phyloP scores from a whole-genome alignment of 2,888 invertebrate species.

The Rhingia campestris region DNA sequence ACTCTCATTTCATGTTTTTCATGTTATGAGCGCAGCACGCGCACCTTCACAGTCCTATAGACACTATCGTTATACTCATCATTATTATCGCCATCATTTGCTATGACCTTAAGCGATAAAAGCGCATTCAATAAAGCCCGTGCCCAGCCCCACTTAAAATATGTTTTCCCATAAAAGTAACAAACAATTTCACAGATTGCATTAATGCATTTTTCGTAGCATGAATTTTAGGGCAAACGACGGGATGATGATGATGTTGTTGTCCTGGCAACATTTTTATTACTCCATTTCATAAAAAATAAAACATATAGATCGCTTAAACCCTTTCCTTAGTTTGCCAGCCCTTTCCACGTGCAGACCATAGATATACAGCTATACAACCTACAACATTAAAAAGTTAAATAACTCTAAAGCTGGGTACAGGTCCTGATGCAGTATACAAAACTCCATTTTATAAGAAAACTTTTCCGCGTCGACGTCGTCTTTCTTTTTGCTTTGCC shows the following conservation, averaged over 20 bases:
- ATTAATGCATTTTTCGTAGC: conserved; percentile 43
- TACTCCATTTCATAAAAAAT: not conserved
- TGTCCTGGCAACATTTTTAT: not conserved
- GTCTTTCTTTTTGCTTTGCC: conserved; percentile 9
- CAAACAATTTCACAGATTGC: conserved; percentile 47
- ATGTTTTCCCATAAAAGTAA: not conserved
- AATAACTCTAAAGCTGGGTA: conserved; percentile 55
- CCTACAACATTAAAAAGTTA: conserved; percentile 55
- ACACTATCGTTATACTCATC: not conserved
- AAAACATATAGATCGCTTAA: conserved; percentile 4
- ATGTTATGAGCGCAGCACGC: too few relatives aligned
- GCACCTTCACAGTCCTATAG: too few relatives aligned
- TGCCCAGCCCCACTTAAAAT: not conserved
- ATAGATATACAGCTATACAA: not conserved
- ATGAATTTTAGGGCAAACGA: conserved; percentile 32
- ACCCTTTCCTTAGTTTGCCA: not conserved
- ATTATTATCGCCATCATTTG: not conserved
- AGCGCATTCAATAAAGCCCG: conserved; percentile 1
- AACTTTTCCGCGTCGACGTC: conserved; percentile 49
- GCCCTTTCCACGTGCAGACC: not conserved
- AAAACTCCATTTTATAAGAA: conserved; percentile 42
- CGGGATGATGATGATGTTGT: not conserved
- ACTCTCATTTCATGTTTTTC: too few relatives aligned
- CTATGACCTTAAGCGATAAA: not conserved
- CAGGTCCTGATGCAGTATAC: conserved; percentile 37